These are phyloP conservation scores for Sternarchorhynchus goeldii DNA, from an alignment of 2,797 vertebrate genomes.

Conservation along the genomic window DNA sequence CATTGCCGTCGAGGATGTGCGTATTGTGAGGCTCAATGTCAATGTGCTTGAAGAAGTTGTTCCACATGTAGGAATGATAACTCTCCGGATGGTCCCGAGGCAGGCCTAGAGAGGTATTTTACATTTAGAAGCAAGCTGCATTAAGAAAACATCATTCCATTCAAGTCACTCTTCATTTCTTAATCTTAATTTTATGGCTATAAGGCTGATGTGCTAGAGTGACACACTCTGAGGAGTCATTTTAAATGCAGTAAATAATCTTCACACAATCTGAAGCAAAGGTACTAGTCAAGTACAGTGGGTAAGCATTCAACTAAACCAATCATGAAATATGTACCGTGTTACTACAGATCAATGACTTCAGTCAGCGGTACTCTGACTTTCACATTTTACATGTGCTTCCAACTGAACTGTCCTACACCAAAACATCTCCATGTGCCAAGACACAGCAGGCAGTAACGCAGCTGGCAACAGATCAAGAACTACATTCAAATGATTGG, in stretches of 20 bases:
- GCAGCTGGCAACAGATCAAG: no score
- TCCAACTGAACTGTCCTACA: background rate
- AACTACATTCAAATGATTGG: no score
- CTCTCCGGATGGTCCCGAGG: constrained; percentile 92
- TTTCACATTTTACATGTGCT: background rate
- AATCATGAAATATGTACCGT: background rate
- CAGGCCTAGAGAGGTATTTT: constrained; percentile 74
- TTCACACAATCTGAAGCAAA: background rate
- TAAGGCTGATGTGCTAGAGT: background rate
- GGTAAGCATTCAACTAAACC: no score
- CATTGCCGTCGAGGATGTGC: constrained; percentile 91
- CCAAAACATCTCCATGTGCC: background rate
- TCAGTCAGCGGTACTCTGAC: background rate
- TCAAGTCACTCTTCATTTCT: background rate
- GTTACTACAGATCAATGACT: background rate
- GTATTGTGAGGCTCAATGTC: constrained; percentile 90
- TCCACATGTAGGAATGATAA: constrained; percentile 99
- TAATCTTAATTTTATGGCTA: background rate
- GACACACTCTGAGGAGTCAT: no score
- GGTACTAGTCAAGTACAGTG: background rate
- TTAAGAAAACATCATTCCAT: background rate
- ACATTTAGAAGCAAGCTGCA: background rate
- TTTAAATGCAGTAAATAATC: background rate
- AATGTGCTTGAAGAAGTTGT: constrained; percentile 97
- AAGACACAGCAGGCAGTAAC: no score